Evolutionary conservation across 37 sponge, comb jelly and placozoan species (phyloP).

Genomic region (Beroe ovata): DNA sequence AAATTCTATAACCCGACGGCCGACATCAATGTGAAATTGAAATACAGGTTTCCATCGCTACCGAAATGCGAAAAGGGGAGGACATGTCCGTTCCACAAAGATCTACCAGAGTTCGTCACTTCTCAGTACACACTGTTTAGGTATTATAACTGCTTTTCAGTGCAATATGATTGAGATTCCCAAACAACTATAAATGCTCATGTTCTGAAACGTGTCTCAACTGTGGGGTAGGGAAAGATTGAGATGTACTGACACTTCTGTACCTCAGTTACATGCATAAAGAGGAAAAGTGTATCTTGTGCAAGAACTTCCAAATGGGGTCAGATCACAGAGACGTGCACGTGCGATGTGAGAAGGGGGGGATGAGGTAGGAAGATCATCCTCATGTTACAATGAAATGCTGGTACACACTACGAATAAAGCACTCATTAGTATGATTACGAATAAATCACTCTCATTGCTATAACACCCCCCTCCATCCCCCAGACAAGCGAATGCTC

Average conservation of each 20-base stretch:
- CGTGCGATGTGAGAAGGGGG: slow-evolving; percentile 6
- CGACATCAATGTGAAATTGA: no score
- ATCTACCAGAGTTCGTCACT: slow-evolving; percentile 64
- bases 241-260: no score
- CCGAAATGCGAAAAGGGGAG: slow-evolving; percentile 12
- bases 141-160: neutral
- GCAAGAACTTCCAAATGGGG: slow-evolving; percentile 54
- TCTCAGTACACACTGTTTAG: slow-evolving; percentile 51
- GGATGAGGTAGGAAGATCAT: neutral
- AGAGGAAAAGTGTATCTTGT: slow-evolving; percentile 39
- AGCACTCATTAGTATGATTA: no score
- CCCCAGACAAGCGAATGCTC: neutral
- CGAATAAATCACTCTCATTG: no score
- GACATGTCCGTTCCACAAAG: slow-evolving; percentile 58
- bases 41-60: slow-evolving; percentile 50
- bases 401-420: no score
- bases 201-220: no score
- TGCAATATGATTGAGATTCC: no score
- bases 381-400: no score
- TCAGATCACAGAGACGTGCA: slow-evolving; percentile 40
- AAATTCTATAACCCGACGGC: no score
- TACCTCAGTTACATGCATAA: slow-evolving; percentile 37
- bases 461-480: no score
- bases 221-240: no score
- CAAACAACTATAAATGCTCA: no score